These are phyloP conservation scores for Aspidiotus rigidus DNA, from an alignment of 2,888 invertebrate species.

Conservation along the genomic window DNA sequence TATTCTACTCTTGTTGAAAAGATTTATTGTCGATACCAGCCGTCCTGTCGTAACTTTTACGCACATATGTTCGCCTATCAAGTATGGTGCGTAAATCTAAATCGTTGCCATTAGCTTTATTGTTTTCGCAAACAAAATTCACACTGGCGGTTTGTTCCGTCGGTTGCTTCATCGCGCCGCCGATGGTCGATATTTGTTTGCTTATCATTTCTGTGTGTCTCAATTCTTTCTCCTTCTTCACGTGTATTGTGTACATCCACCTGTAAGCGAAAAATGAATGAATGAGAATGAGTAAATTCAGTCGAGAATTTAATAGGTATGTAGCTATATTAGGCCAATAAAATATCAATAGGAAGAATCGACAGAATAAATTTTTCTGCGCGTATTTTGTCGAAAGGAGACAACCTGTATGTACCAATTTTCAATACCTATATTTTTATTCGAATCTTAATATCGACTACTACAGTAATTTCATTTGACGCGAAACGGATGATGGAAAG, in stretches of 20 bases:
- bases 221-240: conserved; percentile 42
- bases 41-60: conserved; percentile 34
- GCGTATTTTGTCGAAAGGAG: too few relatives aligned
- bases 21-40: conserved; percentile 35
- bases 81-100: conserved; percentile 35
- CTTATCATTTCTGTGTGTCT: conserved; percentile 26
- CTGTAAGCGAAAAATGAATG: conserved; percentile 44
- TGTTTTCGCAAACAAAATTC: conserved; percentile 26
- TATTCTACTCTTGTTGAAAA: conserved; percentile 30
- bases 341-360: too few relatives aligned
- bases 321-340: background rate
- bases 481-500: too few relatives aligned
- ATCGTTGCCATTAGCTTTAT: conserved; percentile 21
- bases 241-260: conserved; percentile 60
- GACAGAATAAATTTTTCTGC: too few relatives aligned
- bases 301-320: background rate
- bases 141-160: conserved; percentile 32
- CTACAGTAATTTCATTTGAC: too few relatives aligned
- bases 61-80: conserved; percentile 34
- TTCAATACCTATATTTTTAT: too few relatives aligned
- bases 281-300: background rate
- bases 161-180: background rate
- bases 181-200: conserved; percentile 22
- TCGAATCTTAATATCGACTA: too few relatives aligned
- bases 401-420: too few relatives aligned